phyloP scores from a whole-genome alignment of 2,113 vertebrate species.

The Petromus typicus region DNA sequence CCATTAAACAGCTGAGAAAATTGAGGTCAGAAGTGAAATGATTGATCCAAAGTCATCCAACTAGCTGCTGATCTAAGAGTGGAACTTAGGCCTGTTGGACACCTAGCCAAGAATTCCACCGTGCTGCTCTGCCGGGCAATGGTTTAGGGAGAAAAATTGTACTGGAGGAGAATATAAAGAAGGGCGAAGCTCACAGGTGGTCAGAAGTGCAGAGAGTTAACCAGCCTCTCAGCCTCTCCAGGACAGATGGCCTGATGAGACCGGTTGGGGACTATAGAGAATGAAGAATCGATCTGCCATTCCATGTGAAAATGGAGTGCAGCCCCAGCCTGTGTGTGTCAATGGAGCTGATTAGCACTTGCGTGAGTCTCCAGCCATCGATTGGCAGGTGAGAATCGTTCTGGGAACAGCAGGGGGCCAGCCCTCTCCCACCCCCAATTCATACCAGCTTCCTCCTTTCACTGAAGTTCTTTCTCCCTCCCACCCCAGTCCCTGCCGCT shows the following conservation, averaged over 20 bases:
- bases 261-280: slow-evolving; percentile 68
- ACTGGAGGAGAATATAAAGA: slow-evolving; percentile 35
- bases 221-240: slow-evolving; percentile 36
- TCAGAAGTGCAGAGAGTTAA: slow-evolving; percentile 58
- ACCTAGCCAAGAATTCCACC: not conserved
- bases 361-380: slow-evolving; percentile 74
- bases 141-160: not conserved
- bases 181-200: slow-evolving; percentile 41
- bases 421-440: accelerated
- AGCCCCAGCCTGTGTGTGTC: slow-evolving; percentile 73
- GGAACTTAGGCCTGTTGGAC: not conserved
- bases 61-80: not conserved
- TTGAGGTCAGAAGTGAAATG: slow-evolving; percentile 18
- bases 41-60: not conserved
- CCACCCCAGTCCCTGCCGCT: not conserved
- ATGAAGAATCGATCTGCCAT: slow-evolving; percentile 81
- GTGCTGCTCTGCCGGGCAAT: not conserved
- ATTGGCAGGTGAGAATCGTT: slow-evolving; percentile 83
- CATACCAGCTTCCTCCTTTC: slow-evolving; percentile 26
- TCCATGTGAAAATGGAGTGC: slow-evolving; percentile 88
- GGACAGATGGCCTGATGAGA: slow-evolving; percentile 59
- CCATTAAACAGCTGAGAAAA: slow-evolving; percentile 49
- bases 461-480: slow-evolving; percentile 7
- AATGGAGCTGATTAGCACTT: slow-evolving; percentile 84
- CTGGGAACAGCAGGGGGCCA: slow-evolving; percentile 77